Percentiles rank a stretch among this genome's conserved stretches.
Evolutionary conservation across 2,888 invertebrate species (phyloP).

Genomic region (Erebia epiphron): DNA sequence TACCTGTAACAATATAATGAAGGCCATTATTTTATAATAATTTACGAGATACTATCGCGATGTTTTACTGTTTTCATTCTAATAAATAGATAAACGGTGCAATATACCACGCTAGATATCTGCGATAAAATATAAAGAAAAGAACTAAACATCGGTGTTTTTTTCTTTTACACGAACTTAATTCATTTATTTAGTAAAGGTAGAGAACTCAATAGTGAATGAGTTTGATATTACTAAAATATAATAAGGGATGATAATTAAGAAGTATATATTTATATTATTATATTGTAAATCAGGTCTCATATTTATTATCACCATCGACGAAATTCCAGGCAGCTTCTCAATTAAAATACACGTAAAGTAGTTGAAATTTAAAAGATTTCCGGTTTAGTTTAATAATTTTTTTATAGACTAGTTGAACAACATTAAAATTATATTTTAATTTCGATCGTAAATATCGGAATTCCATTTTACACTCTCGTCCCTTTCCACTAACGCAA

Average conservation of each 20-base stretch:
- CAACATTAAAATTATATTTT: not conserved
- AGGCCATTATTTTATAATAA: constrained; percentile 57
- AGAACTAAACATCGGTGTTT: not conserved
- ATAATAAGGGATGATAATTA: too few species aligned
- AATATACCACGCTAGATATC: constrained; percentile 11
- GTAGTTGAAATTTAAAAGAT: not conserved
- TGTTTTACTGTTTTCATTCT: constrained; percentile 25
- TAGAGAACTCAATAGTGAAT: too few species aligned
- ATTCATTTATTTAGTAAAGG: too few species aligned
- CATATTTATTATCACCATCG: too few species aligned
- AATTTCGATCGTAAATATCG: not conserved
- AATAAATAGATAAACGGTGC: constrained; percentile 19
- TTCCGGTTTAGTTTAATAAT: not conserved
- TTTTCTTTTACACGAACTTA: not conserved
- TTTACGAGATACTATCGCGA: constrained; percentile 52
- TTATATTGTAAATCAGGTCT: too few species aligned
- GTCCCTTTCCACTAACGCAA: not conserved
- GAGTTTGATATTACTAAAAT: too few species aligned
- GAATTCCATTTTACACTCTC: not conserved
- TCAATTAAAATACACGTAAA: too few species aligned
- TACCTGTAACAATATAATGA: constrained; percentile 76
- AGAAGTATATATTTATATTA: too few species aligned
- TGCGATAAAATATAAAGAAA: not conserved
- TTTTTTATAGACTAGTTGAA: not conserved
- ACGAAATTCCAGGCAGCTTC: too few species aligned